Evolutionary conservation across 2,888 invertebrate species (phyloP), one percentile per base, ranked within the genome.

Genomic region (Orchesellides sinensis): DNA sequence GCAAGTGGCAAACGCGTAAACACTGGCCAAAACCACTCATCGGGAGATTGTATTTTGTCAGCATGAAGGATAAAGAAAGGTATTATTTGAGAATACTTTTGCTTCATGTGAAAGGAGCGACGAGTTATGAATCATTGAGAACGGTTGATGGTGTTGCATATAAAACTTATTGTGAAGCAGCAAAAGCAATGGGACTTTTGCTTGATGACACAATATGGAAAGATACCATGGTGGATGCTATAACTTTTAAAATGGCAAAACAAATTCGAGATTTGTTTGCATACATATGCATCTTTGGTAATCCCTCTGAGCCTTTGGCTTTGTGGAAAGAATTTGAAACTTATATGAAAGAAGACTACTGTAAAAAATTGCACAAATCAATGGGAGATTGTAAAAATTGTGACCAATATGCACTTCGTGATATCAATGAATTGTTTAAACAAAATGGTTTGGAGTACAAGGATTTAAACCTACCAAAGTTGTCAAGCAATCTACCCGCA

Each of bases 191-290:
- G 14, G 61, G 74, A 6, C 49, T 84, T 4, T 72, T 89, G 8
- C 80, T 85, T 66, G 88, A 89, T 83, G 89, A 89, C 66, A 52
- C 23, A 21, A 83, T 88, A 29, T 89, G 89, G 88, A 59, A 81
- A 19, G 29, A 27, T 23, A 35, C 75, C 2, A n/a, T 89, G 12
- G 70, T 79, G 12, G 89, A 89, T 35, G 89, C 89, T 2, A 54
- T 54, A 0, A n/a, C 10, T 14, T 78, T 59, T 23, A 61, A 88
- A 87, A 86, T 90, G 89, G 84, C 86, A 19, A 14, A 32, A 54
- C 83, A 88, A 80, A 65, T 89, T 47, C 63, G 89, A 80, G 47
- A 86, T 3, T 14, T 87, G 4, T 87, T 87, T 84, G 86, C 85
- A n/a, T 69, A 78, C 27, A 86, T 88, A 32, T 86, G 86, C 25